Evolutionary conservation across 2,113 vertebrate genomes (phyloP), one percentile per base, ranked within the genome.

Genomic region (Aspiorhynchus laticeps): DNA sequence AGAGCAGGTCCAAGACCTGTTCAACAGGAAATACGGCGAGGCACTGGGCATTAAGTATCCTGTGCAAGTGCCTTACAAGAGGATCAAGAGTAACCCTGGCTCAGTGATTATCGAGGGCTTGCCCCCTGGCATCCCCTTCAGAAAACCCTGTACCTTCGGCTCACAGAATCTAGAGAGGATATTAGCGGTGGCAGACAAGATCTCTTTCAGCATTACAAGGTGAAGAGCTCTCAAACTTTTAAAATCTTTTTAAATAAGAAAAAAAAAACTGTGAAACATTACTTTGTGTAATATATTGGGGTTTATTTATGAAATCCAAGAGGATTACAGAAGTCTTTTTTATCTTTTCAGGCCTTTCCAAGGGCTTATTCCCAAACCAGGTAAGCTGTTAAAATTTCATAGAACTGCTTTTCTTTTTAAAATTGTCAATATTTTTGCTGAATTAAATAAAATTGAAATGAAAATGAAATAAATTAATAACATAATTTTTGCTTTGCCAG

Each of bases 21-120:
- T 99, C 94, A 99, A 99, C 92, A 97, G 98, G 93, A 99, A 99
- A 95, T 99, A 99, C 0, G 98, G 98, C 93, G 98, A 99, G 93
- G 98, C 98, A 46, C 91, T 99, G 94, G 98, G 98, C 88, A 99
- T 99, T 91, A 99, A 99, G 89, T 99, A 99, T 91, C 98, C 98
- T 0, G 98, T 99, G 89, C 98, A 99, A 95, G 98, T 99, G 93
- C 98, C 98, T 91, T 99, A 99, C 93, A 99, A 99, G 89, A 93
- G 98, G 88, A 99, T 99, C 91, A 99, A 99, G 94, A 99, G 97
- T 94, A 99, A 99, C 90, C 98, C 98, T 0, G 98, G 98, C 87
- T 99, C 98, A 0, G 97, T 99, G 86, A 96, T 99, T 88, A 99
- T 99, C 0, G 96, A 99, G 90, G 98, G 98, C 3, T 93, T 99